Percentiles rank a stretch among this genome's conserved stretches.
These are phyloP conservation scores for Columba livia DNA, from an alignment of 2,113 vertebrate genomes.

Conservation along the genomic window DNA sequence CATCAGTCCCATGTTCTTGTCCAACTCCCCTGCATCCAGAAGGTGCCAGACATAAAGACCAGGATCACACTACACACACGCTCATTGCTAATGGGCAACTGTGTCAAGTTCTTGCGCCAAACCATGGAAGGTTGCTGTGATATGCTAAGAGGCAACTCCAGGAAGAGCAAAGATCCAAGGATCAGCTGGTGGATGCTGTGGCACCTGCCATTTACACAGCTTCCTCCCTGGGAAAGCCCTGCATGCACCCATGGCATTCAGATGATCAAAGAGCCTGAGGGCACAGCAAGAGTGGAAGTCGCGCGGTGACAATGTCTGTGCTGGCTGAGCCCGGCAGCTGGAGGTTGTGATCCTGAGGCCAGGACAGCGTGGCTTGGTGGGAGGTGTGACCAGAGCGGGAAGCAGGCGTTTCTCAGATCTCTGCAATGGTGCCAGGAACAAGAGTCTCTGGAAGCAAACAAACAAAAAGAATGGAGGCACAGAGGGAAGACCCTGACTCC, in stretches of 20 bases:
- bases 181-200: not conserved
- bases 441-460: not conserved
- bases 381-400: not conserved
- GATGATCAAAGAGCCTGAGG: not conserved
- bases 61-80: not conserved
- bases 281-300: not conserved
- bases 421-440: not conserved
- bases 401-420: not conserved
- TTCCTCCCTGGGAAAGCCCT: not conserved
- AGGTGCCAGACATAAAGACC: not conserved
- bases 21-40: not conserved
- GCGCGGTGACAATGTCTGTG: not conserved
- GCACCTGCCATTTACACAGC: not conserved
- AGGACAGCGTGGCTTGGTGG: accelerated
- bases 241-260: not conserved
- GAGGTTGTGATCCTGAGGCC: not conserved
- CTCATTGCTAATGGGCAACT: not conserved
- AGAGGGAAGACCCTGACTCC: not conserved
- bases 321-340: not conserved
- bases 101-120: not conserved
- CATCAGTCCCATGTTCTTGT: not conserved
- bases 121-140: not conserved
- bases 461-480: not conserved
- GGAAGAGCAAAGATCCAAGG: not conserved
- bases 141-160: not conserved